Evolutionary conservation across 2,888 invertebrate genomes (phyloP).

Genomic region (Criorhina ranunculi): DNA sequence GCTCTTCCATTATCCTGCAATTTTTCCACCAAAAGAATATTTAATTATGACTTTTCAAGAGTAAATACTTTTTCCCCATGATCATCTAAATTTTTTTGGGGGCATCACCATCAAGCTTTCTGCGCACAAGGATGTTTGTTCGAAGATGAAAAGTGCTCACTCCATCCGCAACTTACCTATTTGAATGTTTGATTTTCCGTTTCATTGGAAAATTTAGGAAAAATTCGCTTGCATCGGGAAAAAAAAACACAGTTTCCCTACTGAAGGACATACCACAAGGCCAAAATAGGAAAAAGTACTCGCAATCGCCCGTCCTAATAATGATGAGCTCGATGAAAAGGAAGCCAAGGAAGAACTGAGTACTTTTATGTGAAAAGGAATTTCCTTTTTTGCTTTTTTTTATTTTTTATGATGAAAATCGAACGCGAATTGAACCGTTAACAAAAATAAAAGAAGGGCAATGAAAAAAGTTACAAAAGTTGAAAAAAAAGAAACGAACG

Average conservation of each 20-base stretch:
- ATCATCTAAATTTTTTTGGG: no score
- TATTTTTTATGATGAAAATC: conserved; percentile 15
- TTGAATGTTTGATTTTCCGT: conserved; percentile 72
- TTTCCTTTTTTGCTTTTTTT: conserved; percentile 8
- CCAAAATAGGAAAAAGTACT: conserved; percentile 53
- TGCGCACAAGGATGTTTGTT: conserved; percentile 39
- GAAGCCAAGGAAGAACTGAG: conserved; percentile 48
- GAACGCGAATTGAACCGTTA: conserved; percentile 50
- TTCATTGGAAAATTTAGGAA: conserved; percentile 69
- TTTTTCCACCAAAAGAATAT: conserved; percentile 30
- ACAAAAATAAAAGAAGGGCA: conserved; percentile 29
- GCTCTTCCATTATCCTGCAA: conserved; percentile 5
- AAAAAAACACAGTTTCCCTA: not conserved
- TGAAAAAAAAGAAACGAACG: conserved; percentile 14
- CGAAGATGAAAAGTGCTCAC: conserved; percentile 58
- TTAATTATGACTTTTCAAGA: conserved; percentile 64
- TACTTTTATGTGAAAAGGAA: conserved; percentile 40
- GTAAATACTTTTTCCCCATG: not conserved
- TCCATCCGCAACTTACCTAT: conserved; percentile 37
- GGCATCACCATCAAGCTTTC: not conserved
- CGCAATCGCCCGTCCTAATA: conserved; percentile 44
- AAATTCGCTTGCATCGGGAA: conserved; percentile 36
- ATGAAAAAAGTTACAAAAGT: conserved; percentile 33
- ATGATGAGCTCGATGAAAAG: conserved; percentile 64
- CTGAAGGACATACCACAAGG: conserved; percentile 40